phyloP scores from a whole-genome alignment of 1,140 invertebrate genomes.

The Ganaspis sp. region DNA sequence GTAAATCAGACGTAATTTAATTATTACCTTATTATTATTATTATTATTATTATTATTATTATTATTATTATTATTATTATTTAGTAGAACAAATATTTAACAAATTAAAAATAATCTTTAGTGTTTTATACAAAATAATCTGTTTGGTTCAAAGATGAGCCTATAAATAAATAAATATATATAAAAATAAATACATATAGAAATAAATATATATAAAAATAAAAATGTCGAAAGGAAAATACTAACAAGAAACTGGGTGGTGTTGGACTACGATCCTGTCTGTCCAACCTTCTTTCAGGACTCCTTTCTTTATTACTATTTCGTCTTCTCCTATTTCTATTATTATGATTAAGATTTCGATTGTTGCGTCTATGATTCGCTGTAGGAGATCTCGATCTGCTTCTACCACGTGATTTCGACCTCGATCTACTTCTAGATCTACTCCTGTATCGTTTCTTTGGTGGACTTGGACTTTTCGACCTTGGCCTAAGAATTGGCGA shows the following conservation, averaged over 20 bases:
- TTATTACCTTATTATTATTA: no score
- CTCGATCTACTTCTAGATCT: constrained; percentile 77
- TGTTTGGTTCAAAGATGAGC: no score
- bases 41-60: no score
- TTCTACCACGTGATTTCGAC: constrained; percentile 74
- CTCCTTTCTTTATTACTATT: constrained; percentile 72
- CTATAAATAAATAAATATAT: no score
- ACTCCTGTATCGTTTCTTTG: constrained; percentile 85
- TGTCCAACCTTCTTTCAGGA: constrained; percentile 69
- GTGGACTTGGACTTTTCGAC: constrained; percentile 84
- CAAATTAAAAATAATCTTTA: no score
- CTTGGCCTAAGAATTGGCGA: constrained; percentile 81
- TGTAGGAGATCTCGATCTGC: constrained; percentile 78
- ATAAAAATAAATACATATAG: no score
- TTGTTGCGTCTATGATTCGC: constrained; percentile 66
- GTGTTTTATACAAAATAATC: no score
- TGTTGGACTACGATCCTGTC: constrained; percentile 82
- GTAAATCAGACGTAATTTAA: constrained; percentile 34
- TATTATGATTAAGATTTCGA: constrained; percentile 61
- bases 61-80: no score
- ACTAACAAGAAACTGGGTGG: constrained; percentile 88
- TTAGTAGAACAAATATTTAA: no score
- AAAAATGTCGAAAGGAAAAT: constrained; percentile 43
- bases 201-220: no score
- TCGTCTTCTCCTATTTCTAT: constrained; percentile 67